These are phyloP conservation scores for Bellardia pandia DNA, from an alignment of 2,888 invertebrate genomes.

Conservation along the genomic window DNA sequence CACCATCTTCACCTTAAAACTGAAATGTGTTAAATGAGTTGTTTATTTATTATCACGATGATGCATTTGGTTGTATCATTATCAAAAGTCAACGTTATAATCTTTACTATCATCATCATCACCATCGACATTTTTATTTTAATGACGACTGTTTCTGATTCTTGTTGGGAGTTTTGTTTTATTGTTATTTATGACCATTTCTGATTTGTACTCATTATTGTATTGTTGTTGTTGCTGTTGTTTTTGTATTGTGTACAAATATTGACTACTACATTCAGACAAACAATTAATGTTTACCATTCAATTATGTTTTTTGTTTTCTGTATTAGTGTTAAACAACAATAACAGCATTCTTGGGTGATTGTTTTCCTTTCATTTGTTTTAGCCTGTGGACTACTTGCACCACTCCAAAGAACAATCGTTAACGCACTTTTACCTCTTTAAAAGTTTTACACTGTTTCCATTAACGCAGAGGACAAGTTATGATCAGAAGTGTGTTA, in stretches of 20 bases:
- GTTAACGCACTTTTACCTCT: not conserved
- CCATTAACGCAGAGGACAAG: not conserved
- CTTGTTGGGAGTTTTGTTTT: not conserved
- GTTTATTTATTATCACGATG: conserved; percentile 27
- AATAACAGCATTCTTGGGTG: not conserved
- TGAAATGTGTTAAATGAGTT: conserved; percentile 22
- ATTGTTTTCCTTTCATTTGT: not conserved
- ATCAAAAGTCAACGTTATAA: conserved; percentile 45
- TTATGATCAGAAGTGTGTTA: too few relatives aligned
- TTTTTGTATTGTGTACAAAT: not conserved
- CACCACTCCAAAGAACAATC: not conserved
- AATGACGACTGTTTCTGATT: not conserved
- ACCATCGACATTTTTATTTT: conserved; percentile 15
- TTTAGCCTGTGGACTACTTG: not conserved
- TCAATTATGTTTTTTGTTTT: conserved; percentile 7
- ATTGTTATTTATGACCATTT: conserved; percentile 16
- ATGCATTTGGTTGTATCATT: conserved; percentile 32
- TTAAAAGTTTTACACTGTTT: not conserved
- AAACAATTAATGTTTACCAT: conserved; percentile 16
- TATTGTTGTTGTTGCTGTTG: not conserved
- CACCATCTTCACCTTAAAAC: conserved; percentile 5
- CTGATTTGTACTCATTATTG: conserved; percentile 7
- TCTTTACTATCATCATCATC: conserved; percentile 12
- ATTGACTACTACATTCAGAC: not conserved
- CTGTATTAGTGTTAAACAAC: conserved; percentile 14